phyloP scores from a whole-genome alignment of 2,888 invertebrate species.

The Sarcophaga variegata region DNA sequence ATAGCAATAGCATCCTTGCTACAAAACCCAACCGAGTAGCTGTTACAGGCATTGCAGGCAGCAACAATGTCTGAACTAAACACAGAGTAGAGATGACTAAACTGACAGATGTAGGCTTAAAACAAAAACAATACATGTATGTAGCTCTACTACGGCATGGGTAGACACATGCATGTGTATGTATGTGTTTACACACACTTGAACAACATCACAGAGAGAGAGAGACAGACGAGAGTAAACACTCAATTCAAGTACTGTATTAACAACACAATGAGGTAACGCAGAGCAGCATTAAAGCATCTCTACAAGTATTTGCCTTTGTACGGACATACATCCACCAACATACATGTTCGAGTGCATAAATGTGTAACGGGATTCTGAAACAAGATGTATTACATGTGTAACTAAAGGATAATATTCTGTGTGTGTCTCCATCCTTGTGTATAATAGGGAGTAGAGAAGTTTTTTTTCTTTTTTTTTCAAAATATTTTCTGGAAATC shows the following conservation, averaged over 20 bases:
- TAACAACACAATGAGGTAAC: conserved; percentile 31
- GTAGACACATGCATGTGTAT: neutral
- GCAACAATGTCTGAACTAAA: neutral
- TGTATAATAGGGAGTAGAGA: no score
- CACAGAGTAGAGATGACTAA: neutral
- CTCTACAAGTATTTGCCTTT: neutral
- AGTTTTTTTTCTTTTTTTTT: no score
- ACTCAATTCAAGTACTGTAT: conserved; percentile 26
- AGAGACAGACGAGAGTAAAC: neutral
- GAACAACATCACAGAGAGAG: neutral
- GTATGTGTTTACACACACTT: conserved; percentile 1
- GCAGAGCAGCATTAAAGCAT: conserved; percentile 6
- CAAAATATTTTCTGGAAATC: no score
- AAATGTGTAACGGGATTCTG: neutral
- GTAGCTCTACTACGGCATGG: neutral
- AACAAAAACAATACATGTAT: neutral
- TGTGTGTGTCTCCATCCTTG: no score
- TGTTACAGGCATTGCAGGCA: neutral
- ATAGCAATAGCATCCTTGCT: neutral
- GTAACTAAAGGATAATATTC: neutral
- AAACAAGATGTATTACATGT: neutral
- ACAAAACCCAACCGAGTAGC: neutral
- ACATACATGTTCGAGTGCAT: neutral
- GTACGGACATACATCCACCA: neutral
- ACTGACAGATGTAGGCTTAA: neutral